A percentile compares a stretch with the other conserved stretches of the same genome.
These are phyloP conservation scores for Phrynosoma platyrhinos DNA, from an alignment of 2,113 vertebrate genomes.

Conservation along the genomic window DNA sequence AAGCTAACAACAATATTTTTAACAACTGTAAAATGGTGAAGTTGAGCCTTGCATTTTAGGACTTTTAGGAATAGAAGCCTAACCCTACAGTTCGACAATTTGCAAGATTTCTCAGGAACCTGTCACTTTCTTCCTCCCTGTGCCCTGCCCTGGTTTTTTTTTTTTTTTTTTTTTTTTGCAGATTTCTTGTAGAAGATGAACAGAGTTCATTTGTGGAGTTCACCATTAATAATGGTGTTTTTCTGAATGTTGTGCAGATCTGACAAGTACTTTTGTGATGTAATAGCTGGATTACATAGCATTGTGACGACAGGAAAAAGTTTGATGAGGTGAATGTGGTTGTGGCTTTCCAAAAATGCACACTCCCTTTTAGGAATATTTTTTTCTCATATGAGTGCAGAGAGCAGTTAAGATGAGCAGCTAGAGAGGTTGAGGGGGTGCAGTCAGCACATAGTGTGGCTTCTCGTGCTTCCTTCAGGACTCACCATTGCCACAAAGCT, in stretches of 20 bases:
- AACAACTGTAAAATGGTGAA: slow-evolving; percentile 69
- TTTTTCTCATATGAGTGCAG: slow-evolving; percentile 75
- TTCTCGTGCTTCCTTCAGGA: slow-evolving; percentile 80
- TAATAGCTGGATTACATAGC: slow-evolving; percentile 71
- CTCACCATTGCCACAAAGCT: slow-evolving; percentile 72
- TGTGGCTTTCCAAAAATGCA: slow-evolving; percentile 74
- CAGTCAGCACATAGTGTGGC: slow-evolving; percentile 89
- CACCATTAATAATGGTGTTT: slow-evolving; percentile 74
- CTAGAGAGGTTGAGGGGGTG: slow-evolving; percentile 80
- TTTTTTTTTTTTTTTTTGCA: slow-evolving; percentile 49
- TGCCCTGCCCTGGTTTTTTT: slow-evolving; percentile 9
- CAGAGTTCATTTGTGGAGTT: slow-evolving; percentile 60
- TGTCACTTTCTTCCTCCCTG: not conserved
- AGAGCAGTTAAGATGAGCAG: slow-evolving; percentile 89
- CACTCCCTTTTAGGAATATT: slow-evolving; percentile 77
- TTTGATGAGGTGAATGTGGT: slow-evolving; percentile 97
- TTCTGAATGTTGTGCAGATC: slow-evolving; percentile 76
- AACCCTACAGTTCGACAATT: slow-evolving; percentile 64
- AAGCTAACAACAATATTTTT: slow-evolving; percentile 54
- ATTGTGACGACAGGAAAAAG: slow-evolving; percentile 74
- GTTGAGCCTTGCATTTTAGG: slow-evolving; percentile 75
- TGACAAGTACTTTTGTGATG: slow-evolving; percentile 76
- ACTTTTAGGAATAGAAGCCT: slow-evolving; percentile 62
- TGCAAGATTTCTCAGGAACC: slow-evolving; percentile 55
- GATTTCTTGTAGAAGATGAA: slow-evolving; percentile 68